Evolutionary conservation across 2,888 invertebrate species (phyloP), one percentile per base, ranked within the genome.

Genomic region (Microctonus aethiopoides): DNA sequence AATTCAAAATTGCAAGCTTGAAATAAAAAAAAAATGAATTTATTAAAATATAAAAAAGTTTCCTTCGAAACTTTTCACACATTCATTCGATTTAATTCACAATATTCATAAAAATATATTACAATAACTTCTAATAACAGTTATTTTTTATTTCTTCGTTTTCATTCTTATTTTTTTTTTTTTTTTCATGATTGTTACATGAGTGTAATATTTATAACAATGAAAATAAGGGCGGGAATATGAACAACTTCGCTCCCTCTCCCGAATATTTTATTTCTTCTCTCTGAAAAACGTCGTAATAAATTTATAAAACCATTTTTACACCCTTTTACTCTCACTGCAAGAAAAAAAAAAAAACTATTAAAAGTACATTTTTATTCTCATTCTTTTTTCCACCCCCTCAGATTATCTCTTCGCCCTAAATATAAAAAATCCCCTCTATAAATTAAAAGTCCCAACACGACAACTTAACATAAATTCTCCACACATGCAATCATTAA

Each of bases 381-480:
- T 7, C 29, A 29, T 29, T 7, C 7, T 29, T 7, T 29, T 3
- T n/a, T 62, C 16, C 9, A 62, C 29, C 16, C 34, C 24, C 41
- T 10, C 20, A 0, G 39, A 46, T 52, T 36, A 54, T 59, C 63
- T 22, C 65, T 54, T 6, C 16, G 22, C 56, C 51, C 13, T 46
- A 41, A 46, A 22, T 41, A 32, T 41, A 34, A 29, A 46, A 69
- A 54, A 69, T 69, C 26, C 64, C 20, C 26, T 2, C 63, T 29
- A 63, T 63, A 41, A 46, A 68, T 63, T 62, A 16, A 26, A 20
- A 41, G 20, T 34, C 36, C 24, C 32, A 20, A 54, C 11, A 6
- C 11, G 13, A 20, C n/a, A 59, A 11, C 34, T 9, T 10, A 10
- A 34, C 34, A 34, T n/a, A 54, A 32, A 5, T 13, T 57, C 10